A percentile compares a stretch with the other conserved stretches of the same genome.
These are phyloP conservation scores for Cephus pulcher DNA, from an alignment of 2,888 invertebrate species.

Conservation along the genomic window DNA sequence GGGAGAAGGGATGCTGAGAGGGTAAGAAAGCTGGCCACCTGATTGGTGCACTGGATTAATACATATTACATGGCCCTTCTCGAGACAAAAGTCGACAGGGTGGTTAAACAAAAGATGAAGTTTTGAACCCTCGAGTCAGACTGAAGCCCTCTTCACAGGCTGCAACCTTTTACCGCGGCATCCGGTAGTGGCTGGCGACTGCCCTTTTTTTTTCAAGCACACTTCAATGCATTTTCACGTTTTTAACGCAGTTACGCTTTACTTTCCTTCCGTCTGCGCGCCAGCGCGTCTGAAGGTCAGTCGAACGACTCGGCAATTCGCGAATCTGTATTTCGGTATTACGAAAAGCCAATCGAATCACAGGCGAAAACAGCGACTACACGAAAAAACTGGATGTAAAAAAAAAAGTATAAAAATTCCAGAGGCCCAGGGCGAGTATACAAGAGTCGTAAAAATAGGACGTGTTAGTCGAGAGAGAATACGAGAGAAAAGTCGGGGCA, in stretches of 20 bases:
- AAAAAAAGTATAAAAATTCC: no score
- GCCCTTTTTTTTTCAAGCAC: slow-evolving; percentile 22
- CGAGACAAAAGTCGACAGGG: slow-evolving; percentile 3
- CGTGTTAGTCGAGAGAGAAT: no score
- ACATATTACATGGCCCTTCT: slow-evolving; percentile 7
- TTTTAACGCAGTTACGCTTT: slow-evolving; percentile 30
- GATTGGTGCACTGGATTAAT: slow-evolving; percentile 4
- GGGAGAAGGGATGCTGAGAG: background rate
- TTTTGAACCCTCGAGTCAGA: background rate
- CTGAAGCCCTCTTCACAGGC: slow-evolving; percentile 30
- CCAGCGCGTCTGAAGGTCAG: background rate
- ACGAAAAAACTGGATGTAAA: no score
- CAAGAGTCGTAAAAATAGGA: no score
- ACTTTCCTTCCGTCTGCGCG: slow-evolving; percentile 10
- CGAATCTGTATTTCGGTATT: no score
- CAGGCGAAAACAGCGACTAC: no score
- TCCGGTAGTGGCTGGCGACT: slow-evolving; percentile 29
- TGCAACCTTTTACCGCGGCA: slow-evolving; percentile 38
- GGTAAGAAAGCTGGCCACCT: background rate
- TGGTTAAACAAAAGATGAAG: slow-evolving; percentile 9
- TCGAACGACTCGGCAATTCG: background rate
- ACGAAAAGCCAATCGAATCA: no score
- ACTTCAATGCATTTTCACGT: slow-evolving; percentile 31
- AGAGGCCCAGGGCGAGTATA: no score
- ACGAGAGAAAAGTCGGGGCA: no score